phyloP scores from a whole-genome alignment of 2,797 vertebrate species.

The Protosalanx chinensis region DNA sequence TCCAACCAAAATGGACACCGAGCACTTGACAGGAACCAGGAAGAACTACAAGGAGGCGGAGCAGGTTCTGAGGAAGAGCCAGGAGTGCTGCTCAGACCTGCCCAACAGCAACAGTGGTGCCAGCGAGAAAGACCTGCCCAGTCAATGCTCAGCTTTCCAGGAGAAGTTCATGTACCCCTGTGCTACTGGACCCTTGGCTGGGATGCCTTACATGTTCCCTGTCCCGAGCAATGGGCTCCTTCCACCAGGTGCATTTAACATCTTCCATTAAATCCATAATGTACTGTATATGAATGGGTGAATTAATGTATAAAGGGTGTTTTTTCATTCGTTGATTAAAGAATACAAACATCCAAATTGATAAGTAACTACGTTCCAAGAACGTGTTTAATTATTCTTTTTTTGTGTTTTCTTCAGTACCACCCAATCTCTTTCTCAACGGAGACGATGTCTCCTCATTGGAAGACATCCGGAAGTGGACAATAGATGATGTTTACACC shows the following conservation, averaged over 20 bases:
- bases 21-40: conserved; percentile 58
- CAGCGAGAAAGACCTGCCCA: conserved; percentile 76
- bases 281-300: too few species aligned
- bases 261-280: not conserved
- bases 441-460: conserved; percentile 75
- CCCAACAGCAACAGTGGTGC: conserved; percentile 57
- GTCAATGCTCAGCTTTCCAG: conserved; percentile 73
- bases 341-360: too few species aligned
- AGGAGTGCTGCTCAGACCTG: conserved; percentile 67
- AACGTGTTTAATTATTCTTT: not conserved
- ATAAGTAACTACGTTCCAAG: too few species aligned
- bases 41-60: conserved; percentile 77
- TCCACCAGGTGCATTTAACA: conserved; percentile 66
- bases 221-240: conserved; percentile 71
- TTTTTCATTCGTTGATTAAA: too few species aligned
- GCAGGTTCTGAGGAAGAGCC: conserved; percentile 67
- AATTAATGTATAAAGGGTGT: too few species aligned
- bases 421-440: conserved; percentile 76
- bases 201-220: conserved; percentile 80
- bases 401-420: conserved; percentile 62
- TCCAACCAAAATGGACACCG: conserved; percentile 72
- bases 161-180: conserved; percentile 81
- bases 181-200: conserved; percentile 63
- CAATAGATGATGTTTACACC: conserved; percentile 84
- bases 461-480: conserved; percentile 92